Percentiles rank a stretch among this genome's conserved stretches.
Conservation (phyloP, 2,113 vertebrate genomes). For the Calidris pugnax region DNA sequence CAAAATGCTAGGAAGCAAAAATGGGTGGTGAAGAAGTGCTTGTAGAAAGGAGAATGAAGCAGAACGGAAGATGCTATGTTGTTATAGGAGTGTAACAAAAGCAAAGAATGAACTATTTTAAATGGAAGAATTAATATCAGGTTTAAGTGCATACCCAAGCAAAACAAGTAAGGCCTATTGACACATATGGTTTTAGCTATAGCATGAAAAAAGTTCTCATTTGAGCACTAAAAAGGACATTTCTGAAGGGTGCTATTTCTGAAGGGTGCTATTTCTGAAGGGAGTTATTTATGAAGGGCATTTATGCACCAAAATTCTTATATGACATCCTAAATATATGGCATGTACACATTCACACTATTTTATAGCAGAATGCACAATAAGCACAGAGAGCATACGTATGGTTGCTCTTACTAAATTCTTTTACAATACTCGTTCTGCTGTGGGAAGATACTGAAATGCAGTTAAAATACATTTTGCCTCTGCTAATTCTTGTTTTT, state of each 20-base stretch:
- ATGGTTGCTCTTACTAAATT: neutral
- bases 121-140: neutral
- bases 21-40: neutral
- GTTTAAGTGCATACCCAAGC: neutral
- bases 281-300: neutral
- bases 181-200: neutral
- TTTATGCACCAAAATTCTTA: neutral
- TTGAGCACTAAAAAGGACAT: neutral
- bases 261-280: too few relatives aligned
- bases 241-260: neutral
- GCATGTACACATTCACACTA: neutral
- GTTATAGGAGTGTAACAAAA: neutral
- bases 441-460: neutral
- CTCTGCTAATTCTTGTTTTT: neutral
- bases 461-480: slow-evolving; percentile 35
- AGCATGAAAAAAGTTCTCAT: neutral
- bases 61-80: neutral
- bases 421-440: slow-evolving; percentile 1
- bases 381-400: neutral
- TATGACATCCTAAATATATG: neutral
- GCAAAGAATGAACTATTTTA: neutral
- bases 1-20: neutral
- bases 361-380: neutral
- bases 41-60: neutral
- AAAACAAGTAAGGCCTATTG: neutral